Evolutionary conservation across 2,797 vertebrate species (phyloP), one percentile per base, ranked within the genome.

Genomic region (Melanotaenia boesemani): DNA sequence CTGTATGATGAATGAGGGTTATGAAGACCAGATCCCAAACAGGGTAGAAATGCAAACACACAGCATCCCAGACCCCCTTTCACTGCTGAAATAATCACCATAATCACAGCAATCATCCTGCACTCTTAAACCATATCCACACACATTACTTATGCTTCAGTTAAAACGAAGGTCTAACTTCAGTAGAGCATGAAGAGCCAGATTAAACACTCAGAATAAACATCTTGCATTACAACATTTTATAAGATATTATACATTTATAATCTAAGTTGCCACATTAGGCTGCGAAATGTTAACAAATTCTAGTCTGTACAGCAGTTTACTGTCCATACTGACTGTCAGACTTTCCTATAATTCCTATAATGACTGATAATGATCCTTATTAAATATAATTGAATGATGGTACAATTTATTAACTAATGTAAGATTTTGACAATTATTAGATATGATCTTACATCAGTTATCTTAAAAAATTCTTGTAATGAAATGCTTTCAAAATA

Each of bases 81-180:
- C 70, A 75, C 84, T 74, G 72, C 74, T 61, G 36, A 72, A 87
- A 91, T 91, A 92, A 94, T 93, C 86, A 92, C 81, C 76, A 72
- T 91, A 93, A 92, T 92, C 87, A 90, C 81, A 74, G 88, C 86
- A 92, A 93, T 93, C 88, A 92, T 88, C 88, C 84, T 83, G 78
- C 81, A 81, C 83, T 93, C 92, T 85, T 80, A 90, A 90, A 87
- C 89, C 69, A 92, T 91, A 91, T 87, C 84, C 84, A 88, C 85
- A 85, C 81, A 81, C 88, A 91, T 92, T 88, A 92, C 82, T 93
- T 91, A 88, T 63, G 73, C 67, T 79, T 83, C 62, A 81, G 80
- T 79, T 76, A 74, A 87, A 85, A 76, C 75, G 61, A 84, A 67
- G 77, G 52, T 86, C 74, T 67, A 60, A 72, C 80, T 82, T 82